Conservation (phyloP, 2,113 vertebrate species). For the Neopipo cinnamomea region DNA sequence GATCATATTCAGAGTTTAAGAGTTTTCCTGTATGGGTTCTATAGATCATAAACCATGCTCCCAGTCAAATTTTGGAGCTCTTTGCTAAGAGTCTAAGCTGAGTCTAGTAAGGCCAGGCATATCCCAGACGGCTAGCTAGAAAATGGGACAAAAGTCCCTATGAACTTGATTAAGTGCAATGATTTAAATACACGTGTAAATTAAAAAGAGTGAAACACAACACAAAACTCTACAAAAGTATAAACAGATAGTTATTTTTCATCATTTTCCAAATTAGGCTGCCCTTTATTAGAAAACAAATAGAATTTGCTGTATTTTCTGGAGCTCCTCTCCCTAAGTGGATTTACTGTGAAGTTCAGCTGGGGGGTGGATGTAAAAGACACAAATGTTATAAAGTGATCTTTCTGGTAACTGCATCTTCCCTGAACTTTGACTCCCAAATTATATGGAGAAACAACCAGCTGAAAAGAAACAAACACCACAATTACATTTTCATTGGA, state of each 20-base stretch:
- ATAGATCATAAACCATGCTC: background rate
- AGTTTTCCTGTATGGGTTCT: background rate
- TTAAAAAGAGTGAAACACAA: background rate
- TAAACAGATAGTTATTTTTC: background rate
- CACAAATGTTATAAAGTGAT: background rate
- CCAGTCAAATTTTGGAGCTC: background rate
- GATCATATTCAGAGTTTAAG: background rate
- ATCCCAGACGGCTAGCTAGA: background rate
- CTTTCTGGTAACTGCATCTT: background rate
- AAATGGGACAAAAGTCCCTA: background rate
- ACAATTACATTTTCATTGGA: background rate
- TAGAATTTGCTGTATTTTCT: background rate
- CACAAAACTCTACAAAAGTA: background rate
- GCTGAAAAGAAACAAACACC: background rate
- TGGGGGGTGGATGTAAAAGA: background rate
- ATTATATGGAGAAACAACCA: background rate
- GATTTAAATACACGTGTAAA: background rate
- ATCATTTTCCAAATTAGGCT: background rate
- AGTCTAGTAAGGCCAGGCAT: background rate
- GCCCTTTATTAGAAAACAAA: background rate
- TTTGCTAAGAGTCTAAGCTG: background rate
- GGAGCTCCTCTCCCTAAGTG: background rate
- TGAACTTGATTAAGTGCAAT: background rate
- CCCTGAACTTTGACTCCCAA: background rate
- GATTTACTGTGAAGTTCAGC: background rate